Percentiles rank a stretch among this genome's conserved stretches.
Conservation (phyloP, 1,140 invertebrate species). For the Diachasma alloeum region DNA sequence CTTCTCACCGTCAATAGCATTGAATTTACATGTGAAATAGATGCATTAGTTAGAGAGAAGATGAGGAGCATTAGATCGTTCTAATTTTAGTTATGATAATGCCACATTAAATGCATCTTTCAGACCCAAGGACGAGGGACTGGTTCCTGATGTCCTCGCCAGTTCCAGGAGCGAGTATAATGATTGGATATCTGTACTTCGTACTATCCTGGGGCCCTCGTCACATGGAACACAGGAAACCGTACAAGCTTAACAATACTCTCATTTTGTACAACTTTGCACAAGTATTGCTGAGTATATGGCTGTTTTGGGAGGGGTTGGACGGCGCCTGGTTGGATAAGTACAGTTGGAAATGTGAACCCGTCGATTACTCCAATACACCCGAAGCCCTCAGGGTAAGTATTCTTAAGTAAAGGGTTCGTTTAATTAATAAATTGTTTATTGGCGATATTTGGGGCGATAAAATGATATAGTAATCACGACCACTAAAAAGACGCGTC, state of each 20-base stretch:
- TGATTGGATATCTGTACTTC: slow-evolving; percentile 77
- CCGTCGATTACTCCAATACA: slow-evolving; percentile 77
- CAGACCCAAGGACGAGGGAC: slow-evolving; percentile 83
- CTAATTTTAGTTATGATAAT: no score
- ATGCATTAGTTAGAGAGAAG: no score
- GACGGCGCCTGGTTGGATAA: slow-evolving; percentile 70
- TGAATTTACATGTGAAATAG: no score
- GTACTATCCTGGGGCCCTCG: slow-evolving; percentile 78
- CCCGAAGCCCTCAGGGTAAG: slow-evolving; percentile 67
- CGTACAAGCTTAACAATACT: slow-evolving; percentile 79
- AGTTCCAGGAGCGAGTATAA: slow-evolving; percentile 74
- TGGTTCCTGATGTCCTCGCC: slow-evolving; percentile 86
- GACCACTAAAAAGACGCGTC: no score
- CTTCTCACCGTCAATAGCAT: no score
- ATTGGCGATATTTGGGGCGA: no score
- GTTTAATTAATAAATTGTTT: no score
- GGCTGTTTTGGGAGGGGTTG: slow-evolving; percentile 77
- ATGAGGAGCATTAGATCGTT: no score
- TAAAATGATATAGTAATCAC: no score
- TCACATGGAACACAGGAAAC: slow-evolving; percentile 82
- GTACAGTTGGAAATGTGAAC: slow-evolving; percentile 86
- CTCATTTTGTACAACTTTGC: slow-evolving; percentile 84
- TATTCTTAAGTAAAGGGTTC: no score
- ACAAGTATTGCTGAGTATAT: slow-evolving; percentile 78
- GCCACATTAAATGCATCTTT: slow-evolving; percentile 4